Conservation (phyloP, 2,797 vertebrate species). For the Sebastolobus alascanus region DNA sequence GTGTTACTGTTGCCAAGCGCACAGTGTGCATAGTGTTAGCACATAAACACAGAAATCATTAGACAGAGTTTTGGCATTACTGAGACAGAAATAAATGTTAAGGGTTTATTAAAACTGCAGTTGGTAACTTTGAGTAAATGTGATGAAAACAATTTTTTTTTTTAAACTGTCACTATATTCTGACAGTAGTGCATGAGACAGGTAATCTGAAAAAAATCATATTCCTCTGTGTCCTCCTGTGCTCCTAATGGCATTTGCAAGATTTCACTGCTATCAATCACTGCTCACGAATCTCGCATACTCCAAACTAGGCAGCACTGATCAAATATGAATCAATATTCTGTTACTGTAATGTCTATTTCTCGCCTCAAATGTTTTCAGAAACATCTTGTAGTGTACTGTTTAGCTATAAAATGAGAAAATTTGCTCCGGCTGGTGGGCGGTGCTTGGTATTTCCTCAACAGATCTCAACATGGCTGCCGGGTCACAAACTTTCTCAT, state of each 20-base stretch:
- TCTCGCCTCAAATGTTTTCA: no score
- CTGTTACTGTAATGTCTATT: neutral
- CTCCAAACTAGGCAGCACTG: neutral
- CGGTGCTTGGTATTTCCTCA: no score
- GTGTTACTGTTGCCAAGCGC: neutral
- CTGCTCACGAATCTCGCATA: neutral
- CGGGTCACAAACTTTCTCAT: neutral
- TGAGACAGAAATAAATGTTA: conserved; percentile 6
- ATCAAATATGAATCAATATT: neutral
- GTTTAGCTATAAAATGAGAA: neutral
- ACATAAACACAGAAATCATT: conserved; percentile 14
- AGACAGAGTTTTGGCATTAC: neutral
- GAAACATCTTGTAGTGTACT: no score
- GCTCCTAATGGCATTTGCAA: no score
- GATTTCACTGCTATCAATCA: neutral
- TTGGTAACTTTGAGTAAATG: no score
- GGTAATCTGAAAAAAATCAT: no score
- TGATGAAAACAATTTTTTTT: no score
- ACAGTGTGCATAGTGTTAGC: neutral
- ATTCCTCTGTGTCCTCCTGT: no score
- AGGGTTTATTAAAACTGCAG: neutral
- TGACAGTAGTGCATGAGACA: no score
- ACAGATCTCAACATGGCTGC: no score
- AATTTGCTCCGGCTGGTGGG: neutral
- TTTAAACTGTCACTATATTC: no score